phyloP scores from a whole-genome alignment of 2,797 vertebrate genomes.

The Botia kubotai region DNA sequence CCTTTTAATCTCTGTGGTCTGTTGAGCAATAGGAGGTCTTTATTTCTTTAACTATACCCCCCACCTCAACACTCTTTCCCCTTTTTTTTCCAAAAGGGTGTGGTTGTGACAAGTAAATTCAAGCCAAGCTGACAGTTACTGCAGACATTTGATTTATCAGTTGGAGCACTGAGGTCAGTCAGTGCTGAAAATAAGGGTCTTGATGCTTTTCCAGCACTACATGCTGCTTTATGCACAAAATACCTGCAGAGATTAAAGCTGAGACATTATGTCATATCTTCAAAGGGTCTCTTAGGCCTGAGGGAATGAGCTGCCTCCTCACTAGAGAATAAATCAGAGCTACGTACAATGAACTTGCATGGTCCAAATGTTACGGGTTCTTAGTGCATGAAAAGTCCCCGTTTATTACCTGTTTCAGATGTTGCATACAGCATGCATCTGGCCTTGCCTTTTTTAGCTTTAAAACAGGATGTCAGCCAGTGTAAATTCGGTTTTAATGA shows the following conservation, averaged over 20 bases:
- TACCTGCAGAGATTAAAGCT: conserved; percentile 54
- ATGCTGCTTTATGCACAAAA: conserved; percentile 25
- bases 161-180: conserved; percentile 24
- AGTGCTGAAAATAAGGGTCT: conserved; percentile 22
- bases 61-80: not conserved
- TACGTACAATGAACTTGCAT: not conserved
- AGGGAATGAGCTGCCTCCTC: conserved; percentile 7
- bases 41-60: not conserved
- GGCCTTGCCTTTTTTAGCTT: not conserved
- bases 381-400: conserved; percentile 9
- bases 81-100: conserved; percentile 22
- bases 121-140: conserved; percentile 16
- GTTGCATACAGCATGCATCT: not conserved
- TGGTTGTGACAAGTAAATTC: conserved; percentile 18
- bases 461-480: not conserved
- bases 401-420: not conserved
- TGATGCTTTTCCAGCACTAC: conserved; percentile 24
- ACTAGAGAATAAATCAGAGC: conserved; percentile 20
- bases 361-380: conserved; percentile 15
- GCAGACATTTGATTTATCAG: conserved; percentile 47
- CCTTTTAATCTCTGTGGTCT: conserved; percentile 3
- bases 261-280: conserved; percentile 25
- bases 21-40: conserved; percentile 31
- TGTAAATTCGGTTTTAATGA: not conserved
- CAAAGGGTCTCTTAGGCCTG: conserved; percentile 41